Conservation (phyloP, 2,797 vertebrate species). For the Carcharodon carcharias region DNA sequence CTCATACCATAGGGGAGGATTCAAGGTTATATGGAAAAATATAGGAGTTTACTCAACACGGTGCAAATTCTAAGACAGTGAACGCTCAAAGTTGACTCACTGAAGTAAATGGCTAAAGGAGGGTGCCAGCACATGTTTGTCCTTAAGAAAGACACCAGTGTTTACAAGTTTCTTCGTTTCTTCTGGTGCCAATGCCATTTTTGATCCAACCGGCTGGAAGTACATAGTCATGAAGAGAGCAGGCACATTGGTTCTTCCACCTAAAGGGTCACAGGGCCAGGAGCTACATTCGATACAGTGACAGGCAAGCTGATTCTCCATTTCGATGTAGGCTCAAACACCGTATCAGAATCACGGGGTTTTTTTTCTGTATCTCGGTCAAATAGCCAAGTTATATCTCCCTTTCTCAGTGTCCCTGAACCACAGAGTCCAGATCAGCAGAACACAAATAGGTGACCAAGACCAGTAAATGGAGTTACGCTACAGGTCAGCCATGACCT, state of each 20-base stretch:
- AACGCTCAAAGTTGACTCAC: background rate
- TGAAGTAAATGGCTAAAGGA: background rate
- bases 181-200: background rate
- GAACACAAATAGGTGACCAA: background rate
- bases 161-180: background rate
- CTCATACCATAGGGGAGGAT: background rate
- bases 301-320: background rate
- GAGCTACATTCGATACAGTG: background rate
- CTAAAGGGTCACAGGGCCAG: background rate
- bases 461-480: background rate
- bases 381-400: background rate
- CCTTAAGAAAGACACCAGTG: background rate
- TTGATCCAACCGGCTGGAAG: background rate
- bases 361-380: background rate
- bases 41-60: background rate
- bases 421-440: background rate
- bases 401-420: background rate
- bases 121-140: background rate
- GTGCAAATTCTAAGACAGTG: background rate
- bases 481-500: background rate
- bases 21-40: background rate
- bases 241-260: background rate
- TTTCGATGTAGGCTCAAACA: background rate
- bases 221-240: background rate
- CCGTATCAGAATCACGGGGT: background rate